phyloP scores from a whole-genome alignment of 2,797 vertebrate genomes.

The Odontamblyopus rebecca region DNA sequence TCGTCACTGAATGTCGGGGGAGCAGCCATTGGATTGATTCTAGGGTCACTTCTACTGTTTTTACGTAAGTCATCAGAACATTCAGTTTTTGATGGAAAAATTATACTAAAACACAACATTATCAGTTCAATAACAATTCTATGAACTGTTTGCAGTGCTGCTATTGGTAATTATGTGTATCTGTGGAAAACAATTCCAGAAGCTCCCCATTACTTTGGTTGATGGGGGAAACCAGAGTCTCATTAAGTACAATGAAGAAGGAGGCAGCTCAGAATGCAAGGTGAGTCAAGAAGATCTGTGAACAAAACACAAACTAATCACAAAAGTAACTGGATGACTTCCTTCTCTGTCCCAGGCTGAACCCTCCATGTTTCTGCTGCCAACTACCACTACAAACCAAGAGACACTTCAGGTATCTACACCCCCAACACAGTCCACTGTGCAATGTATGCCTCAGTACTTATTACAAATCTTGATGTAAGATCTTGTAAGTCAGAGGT shows the following conservation, averaged over 20 bases:
- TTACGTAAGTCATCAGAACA: conserved; percentile 70
- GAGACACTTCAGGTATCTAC: conserved; percentile 32
- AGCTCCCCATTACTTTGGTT: rapidly evolving
- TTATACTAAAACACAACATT: background rate
- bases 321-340: background rate
- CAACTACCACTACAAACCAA: background rate
- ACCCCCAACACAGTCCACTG: background rate
- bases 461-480: background rate
- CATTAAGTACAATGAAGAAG: conserved; percentile 81
- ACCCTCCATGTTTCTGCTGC: background rate
- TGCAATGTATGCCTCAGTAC: no score
- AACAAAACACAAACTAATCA: background rate
- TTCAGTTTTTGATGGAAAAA: background rate
- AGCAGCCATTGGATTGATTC: conserved; percentile 55
- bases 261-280: conserved; percentile 57
- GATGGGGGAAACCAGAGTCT: conserved; percentile 80
- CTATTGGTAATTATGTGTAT: conserved; percentile 30
- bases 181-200: background rate
- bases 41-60: conserved; percentile 65
- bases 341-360: conserved; percentile 27
- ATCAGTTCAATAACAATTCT: background rate
- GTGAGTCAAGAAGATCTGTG: conserved; percentile 34
- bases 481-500: background rate
- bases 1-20: conserved; percentile 30
- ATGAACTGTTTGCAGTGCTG: conserved; percentile 61